Conservation (phyloP, 2,888 invertebrate genomes). For the Amphiduros pacificus region DNA sequence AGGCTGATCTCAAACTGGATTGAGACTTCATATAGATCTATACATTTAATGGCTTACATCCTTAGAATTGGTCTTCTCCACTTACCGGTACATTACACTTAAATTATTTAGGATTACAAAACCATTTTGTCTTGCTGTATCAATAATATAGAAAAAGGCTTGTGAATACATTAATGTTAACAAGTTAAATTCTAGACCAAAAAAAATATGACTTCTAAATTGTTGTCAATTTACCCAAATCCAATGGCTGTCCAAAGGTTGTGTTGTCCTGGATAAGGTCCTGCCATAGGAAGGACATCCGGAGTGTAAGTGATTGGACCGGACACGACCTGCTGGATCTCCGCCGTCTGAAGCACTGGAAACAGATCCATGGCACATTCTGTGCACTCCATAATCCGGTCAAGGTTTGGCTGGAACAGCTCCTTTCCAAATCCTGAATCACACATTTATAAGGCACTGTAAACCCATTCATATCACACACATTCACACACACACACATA, state of each 20-base stretch:
- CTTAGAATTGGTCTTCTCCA: too few species aligned
- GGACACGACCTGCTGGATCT: slow-evolving; percentile 51
- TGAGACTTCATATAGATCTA: too few species aligned
- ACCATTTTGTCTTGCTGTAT: too few species aligned
- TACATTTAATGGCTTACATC: too few species aligned
- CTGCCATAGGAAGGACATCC: slow-evolving; percentile 59
- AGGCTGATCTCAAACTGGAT: too few species aligned
- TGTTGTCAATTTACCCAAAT: slow-evolving; percentile 34
- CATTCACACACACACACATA: too few species aligned
- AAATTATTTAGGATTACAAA: too few species aligned
- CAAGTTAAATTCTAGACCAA: neutral
- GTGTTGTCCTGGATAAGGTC: slow-evolving; percentile 47
- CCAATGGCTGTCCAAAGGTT: slow-evolving; percentile 57
- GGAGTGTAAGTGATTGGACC: slow-evolving; percentile 61
- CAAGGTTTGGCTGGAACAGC: slow-evolving; percentile 55
- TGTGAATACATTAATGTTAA: neutral
- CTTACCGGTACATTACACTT: too few species aligned
- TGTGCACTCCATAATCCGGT: slow-evolving; percentile 50
- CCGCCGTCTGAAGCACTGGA: slow-evolving; percentile 46
- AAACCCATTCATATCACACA: too few species aligned
- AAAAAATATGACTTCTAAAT: neutral
- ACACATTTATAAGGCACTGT: too few species aligned
- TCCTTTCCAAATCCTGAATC: slow-evolving; percentile 59
- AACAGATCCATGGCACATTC: slow-evolving; percentile 55
- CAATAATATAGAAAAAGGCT: too few species aligned